Conservation (phyloP, 2,888 invertebrate species). For the Oxystoma pomonae region DNA sequence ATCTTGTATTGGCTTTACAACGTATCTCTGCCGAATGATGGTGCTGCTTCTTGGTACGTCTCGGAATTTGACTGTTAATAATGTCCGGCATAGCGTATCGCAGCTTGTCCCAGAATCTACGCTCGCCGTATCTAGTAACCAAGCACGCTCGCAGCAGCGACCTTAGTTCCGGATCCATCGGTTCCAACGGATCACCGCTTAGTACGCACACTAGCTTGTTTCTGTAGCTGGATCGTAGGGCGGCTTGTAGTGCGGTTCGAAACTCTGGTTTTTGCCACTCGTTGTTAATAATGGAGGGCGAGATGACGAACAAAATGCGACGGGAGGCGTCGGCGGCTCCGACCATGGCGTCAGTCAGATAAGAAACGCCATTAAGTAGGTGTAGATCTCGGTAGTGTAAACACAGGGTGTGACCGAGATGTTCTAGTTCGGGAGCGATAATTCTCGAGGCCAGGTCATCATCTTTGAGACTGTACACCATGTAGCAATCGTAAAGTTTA, state of each 20-base stretch:
- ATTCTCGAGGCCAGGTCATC: constrained; percentile 66
- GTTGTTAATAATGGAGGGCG: constrained; percentile 73
- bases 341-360: constrained; percentile 58
- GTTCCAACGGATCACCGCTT: constrained; percentile 67
- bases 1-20: constrained; percentile 55
- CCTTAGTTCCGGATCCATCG: constrained; percentile 72
- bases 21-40: constrained; percentile 52
- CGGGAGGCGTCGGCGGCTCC: constrained; percentile 62
- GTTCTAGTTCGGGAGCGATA: constrained; percentile 71
- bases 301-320: constrained; percentile 74
- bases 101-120: constrained; percentile 82
- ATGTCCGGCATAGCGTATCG: constrained; percentile 75
- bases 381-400: constrained; percentile 63
- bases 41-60: constrained; percentile 46
- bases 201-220: constrained; percentile 58
- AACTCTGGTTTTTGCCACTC: constrained; percentile 83
- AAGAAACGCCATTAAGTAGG: constrained; percentile 58
- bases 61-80: constrained; percentile 53
- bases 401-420: constrained; percentile 63
- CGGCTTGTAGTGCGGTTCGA: constrained; percentile 73
- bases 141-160: constrained; percentile 67
- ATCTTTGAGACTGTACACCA: constrained; percentile 81
- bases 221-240: constrained; percentile 63
- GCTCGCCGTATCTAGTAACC: constrained; percentile 70
- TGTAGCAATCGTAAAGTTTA: constrained; percentile 75